Percentiles rank a stretch among this genome's conserved stretches.
Conservation (phyloP, 2,888 invertebrate genomes). For the Flexamia atlantica region DNA sequence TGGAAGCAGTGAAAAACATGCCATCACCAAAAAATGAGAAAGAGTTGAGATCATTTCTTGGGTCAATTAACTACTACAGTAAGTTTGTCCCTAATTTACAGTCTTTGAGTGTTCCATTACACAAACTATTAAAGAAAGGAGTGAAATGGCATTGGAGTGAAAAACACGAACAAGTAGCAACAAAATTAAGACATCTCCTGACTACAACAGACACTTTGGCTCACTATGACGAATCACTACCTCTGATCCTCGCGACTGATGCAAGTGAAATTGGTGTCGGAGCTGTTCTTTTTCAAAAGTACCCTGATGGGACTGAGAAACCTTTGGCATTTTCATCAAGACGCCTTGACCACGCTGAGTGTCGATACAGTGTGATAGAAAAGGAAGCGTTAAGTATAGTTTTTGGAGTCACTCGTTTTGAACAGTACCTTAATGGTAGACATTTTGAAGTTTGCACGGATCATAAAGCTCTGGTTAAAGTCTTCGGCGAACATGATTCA, state of each 20-base stretch:
- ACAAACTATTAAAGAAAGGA: conserved; percentile 32
- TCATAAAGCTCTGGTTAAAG: no score
- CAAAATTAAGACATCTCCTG: conserved; percentile 32
- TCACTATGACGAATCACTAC: conserved; percentile 36
- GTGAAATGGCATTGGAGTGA: conserved; percentile 12
- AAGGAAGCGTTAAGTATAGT: no score
- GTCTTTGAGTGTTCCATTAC: conserved; percentile 16
- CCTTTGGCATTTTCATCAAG: conserved; percentile 39
- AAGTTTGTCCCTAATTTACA: conserved; percentile 52
- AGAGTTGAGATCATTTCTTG: conserved; percentile 32
- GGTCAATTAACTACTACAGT: conserved; percentile 42
- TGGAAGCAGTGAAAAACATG: conserved; percentile 25
- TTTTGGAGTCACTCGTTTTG: no score
- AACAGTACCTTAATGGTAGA: no score
- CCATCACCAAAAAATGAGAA: background rate
- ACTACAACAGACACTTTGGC: conserved; percentile 1
- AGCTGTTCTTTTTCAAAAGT: conserved; percentile 49
- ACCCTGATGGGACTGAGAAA: conserved; percentile 43
- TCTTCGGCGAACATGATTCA: no score
- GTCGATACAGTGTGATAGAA: conserved; percentile 56
- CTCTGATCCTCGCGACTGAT: conserved; percentile 43
- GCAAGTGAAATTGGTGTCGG: conserved; percentile 54
- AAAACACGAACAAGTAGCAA: conserved; percentile 4
- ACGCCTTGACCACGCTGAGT: conserved; percentile 13
- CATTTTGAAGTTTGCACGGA: no score